phyloP scores from a whole-genome alignment of 92 coral and sea anemone species.

The Phenganax subtilis region DNA sequence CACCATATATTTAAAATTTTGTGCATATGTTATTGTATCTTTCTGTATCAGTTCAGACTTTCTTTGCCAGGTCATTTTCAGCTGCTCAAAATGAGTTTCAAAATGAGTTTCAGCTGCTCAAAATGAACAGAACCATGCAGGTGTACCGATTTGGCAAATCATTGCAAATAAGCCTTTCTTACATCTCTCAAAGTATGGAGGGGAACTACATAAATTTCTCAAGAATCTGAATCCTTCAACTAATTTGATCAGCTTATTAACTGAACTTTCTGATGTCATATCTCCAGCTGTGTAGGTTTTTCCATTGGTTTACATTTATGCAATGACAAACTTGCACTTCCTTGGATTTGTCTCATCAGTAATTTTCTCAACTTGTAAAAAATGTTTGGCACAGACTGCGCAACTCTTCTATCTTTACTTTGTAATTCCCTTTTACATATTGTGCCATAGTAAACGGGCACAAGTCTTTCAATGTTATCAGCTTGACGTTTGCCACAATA shows the following conservation, averaged over 20 bases:
- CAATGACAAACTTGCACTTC: no score
- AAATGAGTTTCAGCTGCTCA: no score
- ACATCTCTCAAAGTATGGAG: not conserved
- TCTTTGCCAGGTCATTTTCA: slow-evolving; percentile 39
- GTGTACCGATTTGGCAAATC: no score
- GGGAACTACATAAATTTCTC: not conserved
- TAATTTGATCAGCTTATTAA: not conserved
- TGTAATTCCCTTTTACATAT: not conserved
- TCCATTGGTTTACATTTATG: no score
- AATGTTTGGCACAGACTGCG: slow-evolving; percentile 5
- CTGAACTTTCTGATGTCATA: not conserved
- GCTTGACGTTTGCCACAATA: no score
- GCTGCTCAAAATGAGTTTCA: not conserved
- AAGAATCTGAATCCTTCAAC: not conserved
- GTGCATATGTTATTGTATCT: slow-evolving; percentile 50
- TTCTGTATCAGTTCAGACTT: slow-evolving; percentile 53
- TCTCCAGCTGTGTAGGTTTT: no score
- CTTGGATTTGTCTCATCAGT: slow-evolving; percentile 9
- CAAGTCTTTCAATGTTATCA: no score
- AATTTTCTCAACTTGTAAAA: slow-evolving; percentile 21
- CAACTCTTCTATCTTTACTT: not conserved
- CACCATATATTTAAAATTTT: slow-evolving; percentile 34
- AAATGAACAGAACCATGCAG: no score
- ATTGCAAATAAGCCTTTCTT: not conserved
- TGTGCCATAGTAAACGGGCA: no score